Base-by-base conservation (phyloP, 2,888 invertebrate species). In the Pherbina coryleti region DNA sequence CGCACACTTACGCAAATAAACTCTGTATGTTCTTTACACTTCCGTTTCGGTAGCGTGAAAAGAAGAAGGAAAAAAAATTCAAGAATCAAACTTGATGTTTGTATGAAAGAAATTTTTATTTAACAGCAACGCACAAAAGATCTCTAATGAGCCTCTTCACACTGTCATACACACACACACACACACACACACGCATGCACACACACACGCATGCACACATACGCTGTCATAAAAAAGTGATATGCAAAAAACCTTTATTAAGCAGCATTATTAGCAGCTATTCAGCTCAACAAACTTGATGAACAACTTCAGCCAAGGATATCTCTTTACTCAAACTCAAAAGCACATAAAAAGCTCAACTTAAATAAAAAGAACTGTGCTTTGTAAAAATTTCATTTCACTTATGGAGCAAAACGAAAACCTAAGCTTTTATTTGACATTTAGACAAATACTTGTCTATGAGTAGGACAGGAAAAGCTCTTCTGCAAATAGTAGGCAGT, bases 111-210 rank as follows among this genome's bases (percentile, higher is more conserved):
- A 44, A 44, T 44, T 44, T 44, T 44, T 44, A 11, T 44, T 44
- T 44, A 44, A 44, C 11, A 44, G 44, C 44, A 44, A 44, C 44
- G 25, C 60, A 60, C 60, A 60, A 60, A 25, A 28, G 28, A 25
- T 17, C 60, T 28, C 60, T 60, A 60, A 60, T 60, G 60, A 60
- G 60, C 60, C 60, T 22, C 60, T 60, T 60, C 60, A 60, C 5
- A 28, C 28, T 17, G 0, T 8, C 11, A 60, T 2, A 11, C 37
- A 37, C 5, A 37, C 37, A 37, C 37, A 7, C 37, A 37, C 37
- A 37, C 37, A 37, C 37, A 37, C 37, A 8, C 14, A 44, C 14
- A 44, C 5, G 5, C 3, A 31, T 31, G 5, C 5, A 31, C 14
- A 44, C 14, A 44, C 14, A 7, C 14, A 44, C 14, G 2, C 14